Evolutionary conservation across 2,888 invertebrate species (phyloP), one percentile per base, ranked within the genome.

Genomic region (Acanthosoma haemorrhoidale): DNA sequence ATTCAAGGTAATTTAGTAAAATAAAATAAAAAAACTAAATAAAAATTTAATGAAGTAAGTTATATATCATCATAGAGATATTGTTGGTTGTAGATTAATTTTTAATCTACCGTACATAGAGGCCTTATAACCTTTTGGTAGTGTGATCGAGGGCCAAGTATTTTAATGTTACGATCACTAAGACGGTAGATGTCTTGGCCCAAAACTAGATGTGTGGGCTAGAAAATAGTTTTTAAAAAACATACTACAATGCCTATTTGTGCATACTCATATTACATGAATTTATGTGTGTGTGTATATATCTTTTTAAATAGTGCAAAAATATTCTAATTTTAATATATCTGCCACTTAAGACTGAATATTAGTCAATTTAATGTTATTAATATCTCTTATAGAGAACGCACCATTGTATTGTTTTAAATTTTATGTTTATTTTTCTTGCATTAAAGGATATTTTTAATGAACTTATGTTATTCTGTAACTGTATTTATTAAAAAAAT

Each of bases 371-470:
- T 67, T 67, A 25, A 67, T 43, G 41, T 32, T 59, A 64, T 64
- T n/a, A 31, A 43, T 67, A 67, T 67, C 67, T 67, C 66, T 67
- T 67, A 67, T 67, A 67, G 67, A 67, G 67, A 67, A 67, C 34
- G 64, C 64, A 64, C 41, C 39, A 41, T 64, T 64, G 38, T 64
- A 25, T 61, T 43, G 2, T 2, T 51, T 51, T n/a, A 21, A 4
- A 13, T 9, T 21, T 51, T 51, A n/a, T 13, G 21, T 51, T 29
- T 11, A 6, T 13, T 18, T 2, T 51, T 51, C n/a, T 29, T 51
- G 5, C 13, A 25, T 51, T 51, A n/a, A n/a, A 51, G 51, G 29
- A 25, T 25, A 5, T 51, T 51, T 51, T 51, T 25, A 25, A 51
- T 25, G n/a, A 51, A 51, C 4, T 51, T 25, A 51, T 25, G n/a